These are phyloP conservation scores for Mormyrus proboscirostris DNA, from an alignment of 2,797 vertebrate species.

Conservation along the genomic window DNA sequence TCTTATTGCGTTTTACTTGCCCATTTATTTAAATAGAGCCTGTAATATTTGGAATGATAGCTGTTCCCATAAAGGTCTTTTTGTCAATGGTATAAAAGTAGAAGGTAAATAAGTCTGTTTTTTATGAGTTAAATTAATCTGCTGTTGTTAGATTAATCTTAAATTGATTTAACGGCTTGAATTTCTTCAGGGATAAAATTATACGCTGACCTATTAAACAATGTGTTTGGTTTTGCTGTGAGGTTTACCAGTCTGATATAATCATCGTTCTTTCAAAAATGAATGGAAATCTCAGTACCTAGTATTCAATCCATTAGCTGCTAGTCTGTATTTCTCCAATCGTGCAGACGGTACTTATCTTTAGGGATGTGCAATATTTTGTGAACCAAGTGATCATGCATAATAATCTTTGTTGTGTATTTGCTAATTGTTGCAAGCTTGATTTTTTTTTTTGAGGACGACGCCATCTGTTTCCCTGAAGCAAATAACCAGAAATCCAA, in stretches of 20 bases:
- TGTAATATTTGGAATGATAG: not conserved
- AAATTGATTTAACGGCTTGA: not conserved
- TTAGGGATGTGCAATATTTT: slow-evolving; percentile 7
- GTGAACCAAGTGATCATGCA: not conserved
- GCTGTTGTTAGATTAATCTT: not conserved
- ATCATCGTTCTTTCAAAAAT: not conserved
- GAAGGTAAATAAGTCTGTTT: not conserved
- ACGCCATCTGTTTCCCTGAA: not conserved
- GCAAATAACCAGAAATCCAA: not conserved
- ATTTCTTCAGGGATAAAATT: not conserved
- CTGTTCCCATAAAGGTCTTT: not conserved
- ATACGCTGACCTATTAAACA: not conserved
- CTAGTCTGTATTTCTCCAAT: not conserved
- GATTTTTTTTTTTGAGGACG: not conserved
- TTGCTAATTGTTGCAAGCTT: not conserved
- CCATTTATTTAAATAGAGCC: not conserved
- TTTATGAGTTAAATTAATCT: not conserved
- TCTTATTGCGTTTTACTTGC: not conserved
- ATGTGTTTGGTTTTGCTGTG: not conserved
- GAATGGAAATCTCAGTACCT: not conserved
- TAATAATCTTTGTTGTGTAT: not conserved
- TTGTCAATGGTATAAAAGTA: not conserved
- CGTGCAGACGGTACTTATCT: not conserved
- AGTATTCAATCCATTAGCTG: not conserved
- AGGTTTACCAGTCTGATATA: not conserved